These are phyloP conservation scores for Tetramorium parvispinum DNA, from an alignment of 1,140 invertebrate genomes.

Conservation along the genomic window DNA sequence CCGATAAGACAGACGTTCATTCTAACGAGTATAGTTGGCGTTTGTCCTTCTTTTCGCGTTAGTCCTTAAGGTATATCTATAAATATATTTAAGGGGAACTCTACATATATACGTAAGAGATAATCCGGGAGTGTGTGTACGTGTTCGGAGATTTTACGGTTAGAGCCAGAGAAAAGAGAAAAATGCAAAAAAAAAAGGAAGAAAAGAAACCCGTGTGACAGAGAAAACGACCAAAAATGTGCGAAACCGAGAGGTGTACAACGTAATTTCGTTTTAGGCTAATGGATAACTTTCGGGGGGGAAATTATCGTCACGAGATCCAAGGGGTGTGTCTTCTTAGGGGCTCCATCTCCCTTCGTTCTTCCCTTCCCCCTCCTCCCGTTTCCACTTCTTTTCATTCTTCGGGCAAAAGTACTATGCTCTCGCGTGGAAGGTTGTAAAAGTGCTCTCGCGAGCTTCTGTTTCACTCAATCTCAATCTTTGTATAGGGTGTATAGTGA, in stretches of 20 bases:
- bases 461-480: slow-evolving; percentile 35
- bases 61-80: slow-evolving; percentile 71
- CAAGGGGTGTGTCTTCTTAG: slow-evolving; percentile 24
- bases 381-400: slow-evolving; percentile 31
- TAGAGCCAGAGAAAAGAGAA: slow-evolving; percentile 39
- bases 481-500: background rate
- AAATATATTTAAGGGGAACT: slow-evolving; percentile 63
- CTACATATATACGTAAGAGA: slow-evolving; percentile 54
- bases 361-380: background rate
- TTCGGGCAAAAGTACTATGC: slow-evolving; percentile 46
- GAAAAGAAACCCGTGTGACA: background rate
- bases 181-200: slow-evolving; percentile 35
- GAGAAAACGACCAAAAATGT: slow-evolving; percentile 50
- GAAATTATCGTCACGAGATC: slow-evolving; percentile 7
- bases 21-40: slow-evolving; percentile 81
- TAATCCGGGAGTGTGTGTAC: slow-evolving; percentile 56
- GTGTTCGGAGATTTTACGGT: slow-evolving; percentile 4
- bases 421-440: slow-evolving; percentile 38
- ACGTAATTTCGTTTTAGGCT: slow-evolving; percentile 36
- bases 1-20: slow-evolving; percentile 84
- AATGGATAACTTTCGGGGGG: slow-evolving; percentile 15
- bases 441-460: background rate
- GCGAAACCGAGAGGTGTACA: slow-evolving; percentile 11
- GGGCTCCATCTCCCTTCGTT: slow-evolving; percentile 26
- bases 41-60: slow-evolving; percentile 76